Evolutionary conservation across 1,140 invertebrate genomes (phyloP), one percentile per base, ranked within the genome.

Genomic region (Zaprionus lachaisei): DNA sequence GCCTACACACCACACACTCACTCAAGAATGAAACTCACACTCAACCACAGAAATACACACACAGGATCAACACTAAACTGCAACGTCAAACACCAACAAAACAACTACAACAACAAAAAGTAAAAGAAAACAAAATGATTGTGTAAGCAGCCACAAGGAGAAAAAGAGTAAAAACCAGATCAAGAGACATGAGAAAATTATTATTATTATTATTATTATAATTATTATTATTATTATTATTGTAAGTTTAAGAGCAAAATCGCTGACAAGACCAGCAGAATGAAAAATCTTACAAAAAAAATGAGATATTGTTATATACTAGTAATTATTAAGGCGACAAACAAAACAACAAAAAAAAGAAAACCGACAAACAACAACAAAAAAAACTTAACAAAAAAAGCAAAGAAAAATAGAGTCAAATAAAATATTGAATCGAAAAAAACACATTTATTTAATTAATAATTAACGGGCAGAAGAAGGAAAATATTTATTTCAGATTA

Each of bases 261-360:
- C 79, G 91, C 91, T 92, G 91, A 92, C 86, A 92, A 81, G 84
- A 92, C 91, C 91, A 92, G 91, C 91, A 92, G 79, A 85, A 91
- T 91, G 83, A 77, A 80, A 92, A 83, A 87, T 87, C 84, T 87
- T 90, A 81, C 24, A 82, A 92, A 91, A 91, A 91, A 92, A 92
- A 92, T 77, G 90, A 87, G 83, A 92, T 92, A 92, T 92, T 92
- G 91, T 92, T 92, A 92, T 92, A 92, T 92, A 91, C 89, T 91
- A 91, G 82, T 86, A 91, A 90, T 79, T 77, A 65, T 72, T 91
- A 91, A 91, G 86, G 81, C 82, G 77, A 91, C 81, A 82, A 91
- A 79, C 82, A 84, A 89, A 81, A 79, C 72, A 82, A 84, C 70
- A 79, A 81, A 73, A 85, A 85, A 79, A 73, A 81, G 79, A 91